A percentile compares a stretch with the other conserved stretches of the same genome.
phyloP scores from a whole-genome alignment of 2,113 vertebrate species.

The Tringa solitaria region DNA sequence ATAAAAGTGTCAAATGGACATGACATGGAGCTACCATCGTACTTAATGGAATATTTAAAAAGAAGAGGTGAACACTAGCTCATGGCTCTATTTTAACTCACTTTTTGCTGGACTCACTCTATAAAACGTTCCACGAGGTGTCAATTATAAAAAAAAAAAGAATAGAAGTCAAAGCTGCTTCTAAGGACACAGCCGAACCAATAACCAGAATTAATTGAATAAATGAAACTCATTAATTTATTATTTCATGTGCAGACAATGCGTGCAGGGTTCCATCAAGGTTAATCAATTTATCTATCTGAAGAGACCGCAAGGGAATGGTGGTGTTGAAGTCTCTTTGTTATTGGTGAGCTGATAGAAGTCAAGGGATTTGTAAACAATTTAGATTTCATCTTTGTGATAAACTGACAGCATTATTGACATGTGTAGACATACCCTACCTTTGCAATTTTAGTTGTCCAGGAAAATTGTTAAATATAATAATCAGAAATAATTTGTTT shows the following conservation, averaged over 20 bases:
- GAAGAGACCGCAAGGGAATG: neutral
- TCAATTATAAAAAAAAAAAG: neutral
- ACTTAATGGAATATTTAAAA: neutral
- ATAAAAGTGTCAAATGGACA: neutral
- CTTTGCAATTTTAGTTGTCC: neutral
- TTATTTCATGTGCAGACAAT: neutral
- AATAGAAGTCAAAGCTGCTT: neutral
- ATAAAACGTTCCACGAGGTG: neutral
- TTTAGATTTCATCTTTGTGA: slow-evolving; percentile 19
- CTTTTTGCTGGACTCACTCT: neutral
- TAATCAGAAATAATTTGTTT: neutral
- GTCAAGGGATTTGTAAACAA: slow-evolving; percentile 32
- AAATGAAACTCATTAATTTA: slow-evolving; percentile 35
- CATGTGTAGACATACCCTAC: neutral
- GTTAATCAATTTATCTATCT: slow-evolving; percentile 45
- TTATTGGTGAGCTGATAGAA: slow-evolving; percentile 1
- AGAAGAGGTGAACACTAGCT: neutral
- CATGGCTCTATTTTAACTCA: neutral
- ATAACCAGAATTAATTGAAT: slow-evolving; percentile 3
- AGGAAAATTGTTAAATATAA: neutral
- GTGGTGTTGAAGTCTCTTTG: neutral
- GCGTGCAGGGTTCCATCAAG: neutral
- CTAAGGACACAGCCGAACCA: neutral
- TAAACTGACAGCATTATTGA: neutral
- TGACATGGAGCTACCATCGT: neutral